Evolutionary conservation across 1,140 invertebrate genomes (phyloP).

Genomic region (Aleiodes sp.): DNA sequence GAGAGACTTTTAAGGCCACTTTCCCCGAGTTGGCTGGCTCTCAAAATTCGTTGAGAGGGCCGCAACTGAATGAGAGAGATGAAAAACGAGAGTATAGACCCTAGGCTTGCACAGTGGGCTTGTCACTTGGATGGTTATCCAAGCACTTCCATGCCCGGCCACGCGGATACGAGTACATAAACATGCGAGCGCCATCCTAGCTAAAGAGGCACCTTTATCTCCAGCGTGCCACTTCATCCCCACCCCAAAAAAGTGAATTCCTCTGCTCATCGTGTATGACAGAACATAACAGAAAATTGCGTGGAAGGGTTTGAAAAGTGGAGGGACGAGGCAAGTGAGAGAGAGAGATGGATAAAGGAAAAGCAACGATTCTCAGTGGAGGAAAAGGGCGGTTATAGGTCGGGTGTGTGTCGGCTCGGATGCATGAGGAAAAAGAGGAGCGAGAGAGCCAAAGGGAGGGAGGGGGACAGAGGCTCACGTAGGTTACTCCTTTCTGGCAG

Average conservation of each 20-base stretch:
- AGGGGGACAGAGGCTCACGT: constrained; percentile 52
- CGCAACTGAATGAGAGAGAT: constrained; percentile 40
- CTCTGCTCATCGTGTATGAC: constrained; percentile 41
- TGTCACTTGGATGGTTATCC: constrained; percentile 68
- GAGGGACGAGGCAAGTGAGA: neutral
- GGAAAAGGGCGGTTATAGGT: constrained; percentile 30
- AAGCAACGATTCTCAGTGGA: constrained; percentile 12
- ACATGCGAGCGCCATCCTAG: constrained; percentile 64
- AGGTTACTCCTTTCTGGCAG: constrained; percentile 63
- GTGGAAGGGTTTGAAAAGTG: too few relatives aligned
- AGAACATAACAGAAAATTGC: constrained; percentile 27
- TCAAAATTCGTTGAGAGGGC: constrained; percentile 58
- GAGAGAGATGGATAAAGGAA: constrained; percentile 1
- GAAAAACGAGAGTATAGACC: constrained; percentile 35
- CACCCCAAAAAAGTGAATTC: constrained; percentile 38
- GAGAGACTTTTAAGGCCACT: constrained; percentile 65
- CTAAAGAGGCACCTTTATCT: constrained; percentile 66
- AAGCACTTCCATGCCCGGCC: constrained; percentile 65
- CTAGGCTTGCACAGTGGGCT: constrained; percentile 45
- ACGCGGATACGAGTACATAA: constrained; percentile 67
- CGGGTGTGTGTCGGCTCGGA: constrained; percentile 7
- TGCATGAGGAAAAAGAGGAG: constrained; percentile 13
- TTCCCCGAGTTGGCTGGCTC: constrained; percentile 64
- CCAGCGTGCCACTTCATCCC: constrained; percentile 57
- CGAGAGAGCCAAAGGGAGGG: constrained; percentile 30